phyloP scores from a whole-genome alignment of 1,140 invertebrate species.

The Rhysida immarginata region DNA sequence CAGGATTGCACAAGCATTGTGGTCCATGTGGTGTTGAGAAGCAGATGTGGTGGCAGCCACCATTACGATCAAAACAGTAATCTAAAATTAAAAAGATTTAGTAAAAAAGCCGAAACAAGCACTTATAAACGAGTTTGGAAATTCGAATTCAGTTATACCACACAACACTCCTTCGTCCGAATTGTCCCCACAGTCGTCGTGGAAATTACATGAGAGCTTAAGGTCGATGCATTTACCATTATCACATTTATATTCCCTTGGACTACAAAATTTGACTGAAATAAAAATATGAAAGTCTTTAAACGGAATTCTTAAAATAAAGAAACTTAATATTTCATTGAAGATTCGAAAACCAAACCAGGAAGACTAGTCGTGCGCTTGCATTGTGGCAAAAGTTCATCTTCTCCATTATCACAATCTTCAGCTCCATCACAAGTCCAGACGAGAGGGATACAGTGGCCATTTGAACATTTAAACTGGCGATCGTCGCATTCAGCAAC shows the following conservation, averaged over 20 bases:
- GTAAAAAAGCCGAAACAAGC: not conserved
- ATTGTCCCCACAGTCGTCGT: constrained; percentile 35
- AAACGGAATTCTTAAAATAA: not conserved
- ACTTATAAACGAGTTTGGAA: not conserved
- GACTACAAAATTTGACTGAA: constrained; percentile 13
- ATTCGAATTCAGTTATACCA: not conserved
- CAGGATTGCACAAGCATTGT: constrained; percentile 57
- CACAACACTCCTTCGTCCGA: constrained; percentile 31
- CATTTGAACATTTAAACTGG: constrained; percentile 15
- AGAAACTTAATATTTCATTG: not conserved
- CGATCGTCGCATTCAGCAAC: not conserved
- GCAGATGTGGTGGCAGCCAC: constrained; percentile 67
- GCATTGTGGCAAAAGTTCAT: constrained; percentile 10
- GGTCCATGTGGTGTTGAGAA: constrained; percentile 56
- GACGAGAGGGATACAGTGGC: constrained; percentile 9
- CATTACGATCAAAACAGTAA: constrained; percentile 58
- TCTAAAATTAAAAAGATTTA: not conserved
- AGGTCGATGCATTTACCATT: constrained; percentile 48
- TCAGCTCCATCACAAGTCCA: constrained; percentile 18
- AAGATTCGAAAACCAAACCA: not conserved
- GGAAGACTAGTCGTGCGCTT: not conserved
- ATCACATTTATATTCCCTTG: constrained; percentile 28
- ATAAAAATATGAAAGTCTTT: not conserved
- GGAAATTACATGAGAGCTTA: constrained; percentile 38
- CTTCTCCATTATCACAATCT: constrained; percentile 16